Base-by-base conservation (phyloP, 2,888 invertebrate species). In the Euplexia lucipara region DNA sequence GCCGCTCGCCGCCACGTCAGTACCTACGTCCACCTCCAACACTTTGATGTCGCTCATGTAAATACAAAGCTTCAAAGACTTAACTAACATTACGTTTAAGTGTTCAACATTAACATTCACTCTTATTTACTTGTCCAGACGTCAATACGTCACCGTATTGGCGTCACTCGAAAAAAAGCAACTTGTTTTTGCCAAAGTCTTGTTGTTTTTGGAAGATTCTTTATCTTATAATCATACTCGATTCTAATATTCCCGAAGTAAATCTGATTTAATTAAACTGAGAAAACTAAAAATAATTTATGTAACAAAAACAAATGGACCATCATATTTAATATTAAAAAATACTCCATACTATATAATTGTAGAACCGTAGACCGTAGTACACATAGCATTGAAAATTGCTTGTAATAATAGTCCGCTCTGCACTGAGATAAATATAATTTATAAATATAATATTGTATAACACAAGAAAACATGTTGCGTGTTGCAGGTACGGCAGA, bases 401-500 rank as follows among this genome's bases (percentile, higher is more conserved):
- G 64, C 65, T 71, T 62, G 10, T 18, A n/a, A 14, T n/a, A n/a
- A n/a, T 68, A 45, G 59, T 45, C 56, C 7, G 9, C 47, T 63
- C 39, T 7, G 47, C 47, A 62, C 37, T 47, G 34, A 35, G 30
- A 9, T 35, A n/a, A 12, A 20, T 35, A 35, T 10, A 41, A 34
- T 4, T n/a, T 0, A 47, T 35, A 9, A 18, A 0, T 7, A 16
- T 39, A 9, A 61, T 14, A 8, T 39, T 14, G 9, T 22, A 6
- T 37, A 34, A 37, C 22, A 48, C 39, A 32, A 22, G 6, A 47
- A 22, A 14, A 30, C 53, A 26, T 41, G 20, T 53, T 66, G 42
- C 63, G 60, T 47, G 64, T 83, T 95, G 57, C 92, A 98, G 98
- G 82, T 98, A 98, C 91, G 98, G 98, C 86, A 97, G 98, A 91